A percentile compares a stretch with the other conserved stretches of the same genome.
These are phyloP conservation scores for Copidosoma aretas DNA, from an alignment of 2,888 invertebrate genomes.

Conservation along the genomic window DNA sequence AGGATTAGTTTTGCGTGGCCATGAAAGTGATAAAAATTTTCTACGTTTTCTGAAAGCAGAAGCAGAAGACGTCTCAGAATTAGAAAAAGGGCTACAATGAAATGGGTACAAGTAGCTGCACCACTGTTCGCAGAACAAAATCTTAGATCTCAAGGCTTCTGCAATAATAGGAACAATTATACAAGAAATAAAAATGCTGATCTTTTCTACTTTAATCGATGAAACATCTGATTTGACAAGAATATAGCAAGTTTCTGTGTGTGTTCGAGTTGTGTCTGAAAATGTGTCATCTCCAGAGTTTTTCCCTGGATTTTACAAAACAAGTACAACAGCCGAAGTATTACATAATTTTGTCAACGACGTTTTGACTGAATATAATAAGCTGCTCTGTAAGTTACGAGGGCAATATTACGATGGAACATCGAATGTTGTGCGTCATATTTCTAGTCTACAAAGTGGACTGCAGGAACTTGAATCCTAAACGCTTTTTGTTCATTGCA, in stretches of 20 bases:
- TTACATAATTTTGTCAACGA: slow-evolving; percentile 15
- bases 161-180: too few relatives aligned
- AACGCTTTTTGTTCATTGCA: too few relatives aligned
- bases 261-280: too few relatives aligned
- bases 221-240: slow-evolving; percentile 25
- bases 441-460: slow-evolving; percentile 36
- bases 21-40: too few relatives aligned
- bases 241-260: too few relatives aligned
- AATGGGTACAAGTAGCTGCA: too few relatives aligned
- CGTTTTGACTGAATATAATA: slow-evolving; percentile 12
- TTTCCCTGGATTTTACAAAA: slow-evolving; percentile 10
- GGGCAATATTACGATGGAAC: slow-evolving; percentile 42
- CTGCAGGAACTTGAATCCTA: not conserved
- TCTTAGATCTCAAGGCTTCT: too few relatives aligned
- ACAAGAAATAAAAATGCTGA: not conserved
- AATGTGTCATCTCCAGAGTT: slow-evolving; percentile 17
- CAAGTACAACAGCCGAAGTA: slow-evolving; percentile 13
- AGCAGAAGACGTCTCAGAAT: too few relatives aligned
- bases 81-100: too few relatives aligned
- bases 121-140: too few relatives aligned
- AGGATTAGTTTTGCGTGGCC: too few relatives aligned
- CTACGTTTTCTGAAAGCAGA: too few relatives aligned
- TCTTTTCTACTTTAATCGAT: slow-evolving; percentile 24
- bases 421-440: slow-evolving; percentile 37
- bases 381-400: slow-evolving; percentile 24